These are phyloP conservation scores for Troides helena DNA, from an alignment of 2,888 invertebrate genomes.

Conservation along the genomic window DNA sequence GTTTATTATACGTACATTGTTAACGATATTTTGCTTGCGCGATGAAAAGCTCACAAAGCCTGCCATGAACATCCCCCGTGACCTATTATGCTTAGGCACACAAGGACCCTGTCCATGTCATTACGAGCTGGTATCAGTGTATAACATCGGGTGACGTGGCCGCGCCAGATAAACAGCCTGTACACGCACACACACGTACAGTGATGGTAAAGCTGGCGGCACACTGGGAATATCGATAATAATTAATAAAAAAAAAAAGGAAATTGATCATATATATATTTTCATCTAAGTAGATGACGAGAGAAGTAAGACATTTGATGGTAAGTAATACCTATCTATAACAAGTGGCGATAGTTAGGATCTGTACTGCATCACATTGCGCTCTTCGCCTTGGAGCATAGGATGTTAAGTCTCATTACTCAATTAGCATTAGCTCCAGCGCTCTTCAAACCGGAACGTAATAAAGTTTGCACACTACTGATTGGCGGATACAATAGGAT, in stretches of 20 bases:
- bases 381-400: too few relatives aligned
- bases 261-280: too few relatives aligned
- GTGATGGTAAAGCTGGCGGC: constrained; percentile 28
- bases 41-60: constrained; percentile 1
- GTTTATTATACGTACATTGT: not conserved
- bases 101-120: constrained; percentile 17
- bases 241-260: not conserved
- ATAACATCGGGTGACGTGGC: constrained; percentile 46
- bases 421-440: too few relatives aligned
- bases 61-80: constrained; percentile 12
- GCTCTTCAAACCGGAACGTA: too few relatives aligned
- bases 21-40: not conserved
- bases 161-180: constrained; percentile 58
- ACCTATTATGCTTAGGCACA: constrained; percentile 14
- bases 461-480: too few relatives aligned
- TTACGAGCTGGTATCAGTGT: constrained; percentile 22
- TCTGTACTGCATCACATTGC: too few relatives aligned
- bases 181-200: constrained; percentile 50
- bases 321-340: too few relatives aligned
- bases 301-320: too few relatives aligned
- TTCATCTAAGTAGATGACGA: too few relatives aligned
- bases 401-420: too few relatives aligned
- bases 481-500: too few relatives aligned
- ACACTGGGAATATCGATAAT: constrained; percentile 1
- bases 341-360: too few relatives aligned